Conservation (phyloP, 1,140 invertebrate species). For the Pseudomyrmex flavicornis region DNA sequence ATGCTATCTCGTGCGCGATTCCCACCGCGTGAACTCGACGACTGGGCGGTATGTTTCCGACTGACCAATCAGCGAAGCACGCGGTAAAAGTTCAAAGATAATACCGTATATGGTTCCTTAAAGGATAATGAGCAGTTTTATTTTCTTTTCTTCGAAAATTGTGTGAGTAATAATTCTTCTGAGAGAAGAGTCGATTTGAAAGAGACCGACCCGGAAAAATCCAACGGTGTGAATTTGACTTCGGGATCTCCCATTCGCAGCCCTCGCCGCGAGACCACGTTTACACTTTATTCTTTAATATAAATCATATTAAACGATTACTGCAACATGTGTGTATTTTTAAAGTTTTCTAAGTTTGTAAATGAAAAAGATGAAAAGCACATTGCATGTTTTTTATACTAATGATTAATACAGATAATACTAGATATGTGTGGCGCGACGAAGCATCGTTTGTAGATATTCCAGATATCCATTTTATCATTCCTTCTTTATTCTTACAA, state of each 20-base stretch:
- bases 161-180: too few species aligned
- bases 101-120: not conserved
- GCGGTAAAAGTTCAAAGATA: constrained; percentile 12
- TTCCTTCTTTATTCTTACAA: not conserved
- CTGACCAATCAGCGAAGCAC: not conserved
- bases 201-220: too few species aligned
- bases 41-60: not conserved
- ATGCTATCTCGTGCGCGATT: not conserved
- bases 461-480: constrained; percentile 29
- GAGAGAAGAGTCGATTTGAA: too few species aligned
- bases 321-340: not conserved
- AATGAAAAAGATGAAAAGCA: not conserved
- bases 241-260: too few species aligned
- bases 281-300: not conserved
- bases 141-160: too few species aligned
- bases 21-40: not conserved
- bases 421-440: not conserved
- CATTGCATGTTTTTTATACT: not conserved
- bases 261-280: too few species aligned
- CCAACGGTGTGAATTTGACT: too few species aligned
- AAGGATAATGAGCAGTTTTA: not conserved
- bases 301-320: not conserved
- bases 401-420: too few species aligned
- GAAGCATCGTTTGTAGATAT: constrained; percentile 13
- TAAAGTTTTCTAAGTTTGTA: not conserved